Percentiles rank a stretch among this genome's conserved stretches.
Conservation (phyloP, 2,888 invertebrate species). For the Lasioglossum vierecki region DNA sequence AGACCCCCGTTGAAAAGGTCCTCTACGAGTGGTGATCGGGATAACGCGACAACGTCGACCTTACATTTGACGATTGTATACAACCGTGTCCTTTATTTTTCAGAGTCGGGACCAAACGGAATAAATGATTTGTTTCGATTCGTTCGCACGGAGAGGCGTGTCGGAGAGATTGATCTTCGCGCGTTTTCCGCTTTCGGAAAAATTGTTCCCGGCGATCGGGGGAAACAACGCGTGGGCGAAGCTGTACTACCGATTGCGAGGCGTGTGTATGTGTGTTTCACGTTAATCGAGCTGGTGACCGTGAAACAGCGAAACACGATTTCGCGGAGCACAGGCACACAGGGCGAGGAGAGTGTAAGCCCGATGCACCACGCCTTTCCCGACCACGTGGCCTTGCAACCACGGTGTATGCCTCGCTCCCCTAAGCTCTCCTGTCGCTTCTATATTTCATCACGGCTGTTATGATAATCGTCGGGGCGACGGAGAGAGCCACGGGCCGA, state of each 20-base stretch:
- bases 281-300: conserved; percentile 34
- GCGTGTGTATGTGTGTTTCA: not conserved
- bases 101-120: conserved; percentile 19
- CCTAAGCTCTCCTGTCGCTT: conserved; percentile 65
- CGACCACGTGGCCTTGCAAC: conserved; percentile 67
- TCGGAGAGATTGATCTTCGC: not conserved
- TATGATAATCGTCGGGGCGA: conserved; percentile 77
- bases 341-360: conserved; percentile 43
- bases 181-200: not conserved
- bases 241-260: not conserved
- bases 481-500: conserved; percentile 19
- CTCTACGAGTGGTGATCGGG: conserved; percentile 55
- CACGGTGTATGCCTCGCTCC: conserved; percentile 41
- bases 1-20: conserved; percentile 53
- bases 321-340: conserved; percentile 46
- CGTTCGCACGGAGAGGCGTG: not conserved
- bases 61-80: conserved; percentile 47
- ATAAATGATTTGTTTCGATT: conserved; percentile 48
- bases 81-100: conserved; percentile 48
- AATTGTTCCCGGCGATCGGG: not conserved
- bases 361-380: conserved; percentile 66
- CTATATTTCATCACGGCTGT: conserved; percentile 79
- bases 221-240: not conserved
- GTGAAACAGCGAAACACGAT: conserved; percentile 47
- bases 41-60: conserved; percentile 51